Evolutionary conservation across 2,888 invertebrate species (phyloP), one percentile per base, ranked within the genome.

Genomic region (Sphaerophoria taeniata): DNA sequence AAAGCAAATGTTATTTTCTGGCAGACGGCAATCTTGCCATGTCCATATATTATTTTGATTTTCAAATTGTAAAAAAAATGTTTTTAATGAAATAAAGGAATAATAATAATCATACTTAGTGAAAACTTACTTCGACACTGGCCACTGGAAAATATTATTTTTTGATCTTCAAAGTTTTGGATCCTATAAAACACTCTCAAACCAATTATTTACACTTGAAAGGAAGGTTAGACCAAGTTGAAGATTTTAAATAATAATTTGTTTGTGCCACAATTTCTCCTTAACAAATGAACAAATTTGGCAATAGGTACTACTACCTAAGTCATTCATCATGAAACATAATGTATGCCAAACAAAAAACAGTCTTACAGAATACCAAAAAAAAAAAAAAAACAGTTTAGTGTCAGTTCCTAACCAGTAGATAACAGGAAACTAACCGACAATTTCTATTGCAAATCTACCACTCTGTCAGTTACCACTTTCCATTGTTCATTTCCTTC

Each of bases 401-500:
- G 49, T 31, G 49, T 36, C 39, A 76, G 39, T 49, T 75, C 67
- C 47, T 39, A 75, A 58, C n/a, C 58, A 51, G 60, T 53, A 60
- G 61, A 61, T 16, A 71, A 71, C 55, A 71, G 71, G 77, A 77
- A 77, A 45, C 70, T 71, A 71, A 63, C 47, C 45, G 63, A 56
- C 63, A 63, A 71, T 56, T 77, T 71, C 63, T 71, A 61, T 55
- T 70, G 55, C 70, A 76, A 63, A 63, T 71, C 70, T 56, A 45
- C 65, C 65, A 33, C 65, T 24, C 24, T 24, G 24, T 24, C 24
- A 24, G 24, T 24, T 51, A 77, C 63, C 71, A 71, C 61, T 77
- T 71, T 77, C 47, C 55, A 77, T 77, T 77, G 77, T 77, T 77
- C 55, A 56, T 71, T 77, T 55, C 24, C 77, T 77, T 71, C 31